Evolutionary conservation across 1,140 invertebrate species (phyloP).

Genomic region (Brachionus paranguensis): DNA sequence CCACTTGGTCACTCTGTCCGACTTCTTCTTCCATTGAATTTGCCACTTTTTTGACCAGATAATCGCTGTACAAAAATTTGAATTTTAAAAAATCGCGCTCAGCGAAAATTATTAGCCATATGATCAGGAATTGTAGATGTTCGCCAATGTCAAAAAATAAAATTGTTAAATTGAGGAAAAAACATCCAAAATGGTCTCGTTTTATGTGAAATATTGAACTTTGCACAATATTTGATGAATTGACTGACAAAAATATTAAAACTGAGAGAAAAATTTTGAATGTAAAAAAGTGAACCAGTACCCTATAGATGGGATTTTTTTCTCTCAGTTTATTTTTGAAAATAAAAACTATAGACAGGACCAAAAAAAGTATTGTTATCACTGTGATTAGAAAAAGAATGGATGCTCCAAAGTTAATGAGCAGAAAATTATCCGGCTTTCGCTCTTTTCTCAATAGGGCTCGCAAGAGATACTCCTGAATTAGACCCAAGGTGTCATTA

Average conservation of each 20-base stretch:
- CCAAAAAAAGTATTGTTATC: background rate
- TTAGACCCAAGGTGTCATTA: background rate
- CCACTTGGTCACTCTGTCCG: background rate
- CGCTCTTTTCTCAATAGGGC: background rate
- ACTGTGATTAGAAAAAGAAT: background rate
- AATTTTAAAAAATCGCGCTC: background rate
- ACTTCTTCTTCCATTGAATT: background rate
- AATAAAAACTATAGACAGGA: background rate
- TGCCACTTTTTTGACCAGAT: background rate
- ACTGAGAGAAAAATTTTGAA: constrained; percentile 3
- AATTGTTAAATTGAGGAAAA: background rate
- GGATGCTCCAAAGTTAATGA: background rate
- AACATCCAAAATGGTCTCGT: background rate
- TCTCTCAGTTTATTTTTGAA: background rate
- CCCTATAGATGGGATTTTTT: background rate
- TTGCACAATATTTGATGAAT: background rate
- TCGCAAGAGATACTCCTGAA: background rate
- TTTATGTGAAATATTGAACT: background rate
- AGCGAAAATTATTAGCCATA: background rate
- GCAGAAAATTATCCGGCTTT: background rate
- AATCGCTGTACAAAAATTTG: constrained; percentile 15
- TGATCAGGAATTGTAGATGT: background rate
- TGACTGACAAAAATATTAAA: background rate
- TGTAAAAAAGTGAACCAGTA: background rate
- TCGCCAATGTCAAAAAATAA: constrained; percentile 12